Evolutionary conservation across 30 jellyfish, hydroid and myxozoan species (phyloP), one percentile per base, ranked within the genome.

Genomic region (Turritopsis rubra): DNA sequence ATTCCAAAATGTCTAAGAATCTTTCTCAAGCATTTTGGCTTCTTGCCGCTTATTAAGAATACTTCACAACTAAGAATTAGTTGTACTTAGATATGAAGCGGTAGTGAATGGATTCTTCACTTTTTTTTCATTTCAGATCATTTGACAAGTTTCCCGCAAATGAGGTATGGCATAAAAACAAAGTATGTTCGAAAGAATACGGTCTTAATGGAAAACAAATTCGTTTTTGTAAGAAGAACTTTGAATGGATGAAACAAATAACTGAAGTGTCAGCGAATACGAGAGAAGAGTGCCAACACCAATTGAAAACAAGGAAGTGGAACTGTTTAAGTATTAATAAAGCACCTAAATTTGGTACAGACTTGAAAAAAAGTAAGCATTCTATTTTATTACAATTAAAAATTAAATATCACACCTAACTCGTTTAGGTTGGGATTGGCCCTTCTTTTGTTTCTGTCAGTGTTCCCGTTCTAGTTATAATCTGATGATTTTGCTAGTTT

Each of bases 261-360:
- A 85, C 78, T 29, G 92, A 86, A 3, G 84, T 95, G 53, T 85
- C 87, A 20, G 73, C 81, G 1, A 28, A 88, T 25, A 74, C 95
- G 54, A 88, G 85, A 72, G 91, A 84, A 23, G 98, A 88, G 71
- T 92, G 98, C 93, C 82, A 83, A 72, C 94, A 88, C 24, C 88
- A 79, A 68, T 72, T 92, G 25, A 65, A 83, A 31, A 74, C 82
- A 53, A 27, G 93, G 54, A 85, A 85, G 16, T 92, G 98, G 98
- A 90, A 92, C 75, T 92, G 98, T 81, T 77, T 87, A 17, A 84
- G 93, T 9, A 79, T 92, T 66, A 87, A 88, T 68, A 85, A 82
- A 80, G 96, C 96, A 23, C 98, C 98, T 0, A 75, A 31, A 3
- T 92, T 52, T 76, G 93, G 88, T 13, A 73, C 74, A 28, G 98